Base-by-base conservation (phyloP, 2,113 vertebrate species). In the Podarcis cretensis region DNA sequence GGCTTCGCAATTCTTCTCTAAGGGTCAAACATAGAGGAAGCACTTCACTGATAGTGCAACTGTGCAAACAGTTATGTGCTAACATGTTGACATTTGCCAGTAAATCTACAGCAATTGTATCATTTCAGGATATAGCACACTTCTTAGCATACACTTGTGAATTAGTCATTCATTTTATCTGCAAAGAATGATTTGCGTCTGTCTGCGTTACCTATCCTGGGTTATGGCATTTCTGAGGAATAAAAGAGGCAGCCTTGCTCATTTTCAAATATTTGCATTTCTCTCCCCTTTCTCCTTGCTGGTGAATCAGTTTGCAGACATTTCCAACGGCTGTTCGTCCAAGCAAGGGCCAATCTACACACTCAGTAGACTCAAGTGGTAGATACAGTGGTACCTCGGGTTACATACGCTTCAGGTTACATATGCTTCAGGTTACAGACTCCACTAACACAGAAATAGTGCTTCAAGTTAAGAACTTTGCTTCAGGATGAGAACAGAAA, bases 81-180 rank as follows among this genome's bases (percentile, higher is more conserved):
- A 91, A 89, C 21, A 35, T 5, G 84, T 76, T 37, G 86, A 89
- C 89, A 92, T 94, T 84, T 25, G 85, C 69, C 73, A 74, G 48
- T 25, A 85, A 69, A 89, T 89, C 90, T 79, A 83, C 87, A 87
- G 71, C 32, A 76, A 48, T 83, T 68, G 40, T 83, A 77, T 54
- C 81, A 54, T 88, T 80, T 85, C 54, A 85, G 82, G 77, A 74
- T 65, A 59, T 27, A 48, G 54, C 76, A 35, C 66, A 32, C 68
- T 27, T 85, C 76, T 85, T 85, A 84, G 83, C 75, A 79, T 84
- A 63, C 83, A 68, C 77, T 89, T 79, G 75, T 80, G 75, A 79
- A 79, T 71, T 43, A 79, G 6, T 12, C 59, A 71, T 25, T 84
- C 37, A 79, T 89, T 85, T 73, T 37, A 73, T 4, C 14, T 37